Evolutionary conservation across 1,140 invertebrate species (phyloP), one percentile per base, ranked within the genome.

Genomic region (Saccostrea cuccullata): DNA sequence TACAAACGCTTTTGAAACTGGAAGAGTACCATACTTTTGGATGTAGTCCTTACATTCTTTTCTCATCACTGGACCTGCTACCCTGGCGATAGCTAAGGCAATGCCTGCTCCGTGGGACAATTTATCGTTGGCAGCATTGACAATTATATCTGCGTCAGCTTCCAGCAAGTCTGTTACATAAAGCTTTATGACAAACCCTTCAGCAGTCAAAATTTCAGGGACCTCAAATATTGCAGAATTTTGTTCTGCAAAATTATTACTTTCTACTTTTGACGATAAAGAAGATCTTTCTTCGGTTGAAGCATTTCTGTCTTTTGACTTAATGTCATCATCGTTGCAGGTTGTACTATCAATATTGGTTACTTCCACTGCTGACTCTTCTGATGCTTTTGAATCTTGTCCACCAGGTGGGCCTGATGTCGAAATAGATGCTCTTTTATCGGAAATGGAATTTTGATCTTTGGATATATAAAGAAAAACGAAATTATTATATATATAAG

Each of bases 121-220:
- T 0, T 64, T 12, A 2, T 88, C 88, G 85, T 91, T 91, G 9
- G 91, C 90, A 64, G 90, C 89, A 89, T 91, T 92, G 23, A 90
- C 90, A 73, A 92, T 89, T n/a, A 84, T 89, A 70, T 92, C 90
- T 2, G 91, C 86, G 11, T 83, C 23, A 67, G 60, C 85, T 77
- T 88, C 85, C 77, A 67, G 23, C 20, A 67, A 20, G 23, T 67
- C 60, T 2, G n/a, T 13, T 20, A n/a, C 15, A 20, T 67, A 67
- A n/a, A 67, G 20, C 20, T 67, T 67, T 20, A 67, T 67, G 17
- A n/a, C 23, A 20, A 67, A 67, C n/a, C 60, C 60, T 20, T 67
- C 60, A 23, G 60, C 2, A 67, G 60, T n/a, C 20, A n/a, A 20
- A 20, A 67, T 67, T 23, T 67, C 60, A n/a, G 23, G 20, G 30